Evolutionary conservation across 37 sponge, comb jelly and placozoan species (phyloP), one percentile per base, ranked within the genome.

Genomic region (Cladorhizidae sp.): DNA sequence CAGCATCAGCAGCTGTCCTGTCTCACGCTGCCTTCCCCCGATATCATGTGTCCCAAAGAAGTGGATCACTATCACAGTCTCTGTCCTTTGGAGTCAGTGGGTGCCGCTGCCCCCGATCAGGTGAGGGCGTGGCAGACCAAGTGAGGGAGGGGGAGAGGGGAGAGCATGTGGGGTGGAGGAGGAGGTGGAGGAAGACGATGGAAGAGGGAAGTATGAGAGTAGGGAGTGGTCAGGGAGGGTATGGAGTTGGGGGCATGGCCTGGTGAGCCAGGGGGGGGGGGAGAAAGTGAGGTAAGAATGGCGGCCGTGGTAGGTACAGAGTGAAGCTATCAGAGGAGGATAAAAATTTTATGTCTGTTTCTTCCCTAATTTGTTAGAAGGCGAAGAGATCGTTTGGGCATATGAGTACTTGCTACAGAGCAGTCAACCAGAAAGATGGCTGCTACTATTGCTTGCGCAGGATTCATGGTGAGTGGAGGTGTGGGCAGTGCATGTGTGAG

Each of bases 21-120:
- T 52, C 49, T 77, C 45, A 29, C 77, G 1, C 37, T 69, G 33
- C 70, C 85, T 31, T 20, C 45, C 0, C 0, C 61, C 1, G 85
- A 69, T 40, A 70, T 40, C 2, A 42, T 6, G 22, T 76, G 84
- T 26, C 88, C 87, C 23, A 28, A 80, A 29, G 94, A 93, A 40
- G 84, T 93, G 58, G 90, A 93, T 29, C 64, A 82, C 69, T 93
- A 93, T 81, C 87, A 93, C 78, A 77, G 59, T 55, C 81, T 93
- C 67, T 86, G 76, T 50, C 90, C 90, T 14, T 79, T 93, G 64
- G 94, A 93, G 51, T 72, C 73, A 15, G 42, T 77, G 2, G 78
- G 75, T 35, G n/a, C 64, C 74, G 74, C 78, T 20, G 26, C 71
- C 12, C 85, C 78, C 0, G 85, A 85, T 29, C 61, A 71, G 69